phyloP scores from a whole-genome alignment of 2,797 vertebrate species.

The Microhierax caerulescens region DNA sequence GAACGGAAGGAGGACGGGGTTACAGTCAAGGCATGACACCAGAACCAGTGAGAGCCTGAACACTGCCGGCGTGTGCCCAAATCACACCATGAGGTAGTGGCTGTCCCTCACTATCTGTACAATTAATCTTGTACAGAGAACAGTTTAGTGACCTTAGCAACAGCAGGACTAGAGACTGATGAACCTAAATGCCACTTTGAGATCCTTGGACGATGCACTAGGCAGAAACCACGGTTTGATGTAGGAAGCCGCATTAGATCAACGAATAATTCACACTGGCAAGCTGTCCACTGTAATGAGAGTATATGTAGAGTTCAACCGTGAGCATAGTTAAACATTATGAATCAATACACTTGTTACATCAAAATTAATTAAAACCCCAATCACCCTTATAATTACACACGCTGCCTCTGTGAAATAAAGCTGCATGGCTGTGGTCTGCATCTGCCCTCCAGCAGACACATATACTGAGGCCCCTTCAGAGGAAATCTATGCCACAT shows the following conservation, averaged over 20 bases:
- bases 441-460: not conserved
- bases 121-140: not conserved
- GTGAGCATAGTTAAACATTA: conserved; percentile 6
- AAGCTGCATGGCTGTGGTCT: not conserved
- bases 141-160: not conserved
- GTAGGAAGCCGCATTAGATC: not conserved
- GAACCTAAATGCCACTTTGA: not conserved
- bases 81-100: not conserved
- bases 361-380: conserved; percentile 47
- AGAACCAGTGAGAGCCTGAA: not conserved
- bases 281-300: not conserved
- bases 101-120: not conserved
- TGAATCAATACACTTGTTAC: not conserved
- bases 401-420: not conserved
- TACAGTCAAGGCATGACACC: not conserved
- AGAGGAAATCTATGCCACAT: not conserved
- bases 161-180: not conserved
- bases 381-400: conserved; percentile 29
- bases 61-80: not conserved
- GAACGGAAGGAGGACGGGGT: not conserved
- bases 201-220: not conserved
- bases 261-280: not conserved
- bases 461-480: not conserved
- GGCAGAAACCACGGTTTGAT: not conserved
- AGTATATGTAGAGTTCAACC: not conserved